phyloP scores from a whole-genome alignment of 92 coral and sea anemone species.

The Paramuricea clavata region DNA sequence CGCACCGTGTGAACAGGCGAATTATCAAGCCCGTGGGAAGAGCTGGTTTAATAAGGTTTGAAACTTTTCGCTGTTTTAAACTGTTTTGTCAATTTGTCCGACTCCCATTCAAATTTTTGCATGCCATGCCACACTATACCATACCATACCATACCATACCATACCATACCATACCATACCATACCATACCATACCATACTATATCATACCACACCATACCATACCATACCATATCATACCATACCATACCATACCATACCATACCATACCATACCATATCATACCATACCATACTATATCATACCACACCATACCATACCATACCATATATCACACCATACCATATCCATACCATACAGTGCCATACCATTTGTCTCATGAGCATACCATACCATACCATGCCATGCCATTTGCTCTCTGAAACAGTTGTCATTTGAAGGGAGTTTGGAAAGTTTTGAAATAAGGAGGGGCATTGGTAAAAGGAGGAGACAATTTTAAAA shows the following conservation, averaged over 20 bases:
- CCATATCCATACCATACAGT: neutral
- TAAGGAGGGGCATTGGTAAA: no score
- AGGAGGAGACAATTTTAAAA: no score
- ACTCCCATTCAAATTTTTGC: no score
- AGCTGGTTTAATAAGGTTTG: neutral
- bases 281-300: constrained; percentile 5
- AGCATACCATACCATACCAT: neutral
- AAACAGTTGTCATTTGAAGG: no score
- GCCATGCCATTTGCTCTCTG: neutral
- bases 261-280: constrained; percentile 19
- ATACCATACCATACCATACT: constrained; percentile 22
- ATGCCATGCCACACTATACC: neutral
- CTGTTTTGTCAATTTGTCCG: no score
- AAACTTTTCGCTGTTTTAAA: neutral
- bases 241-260: constrained; percentile 17
- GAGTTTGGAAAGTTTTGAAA: no score
- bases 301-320: constrained; percentile 3
- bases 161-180: constrained; percentile 18
- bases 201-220: constrained; percentile 1
- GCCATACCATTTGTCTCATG: neutral
- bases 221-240: constrained; percentile 19
- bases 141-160: constrained; percentile 20
- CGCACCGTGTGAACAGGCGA: neutral
- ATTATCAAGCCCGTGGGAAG: neutral
- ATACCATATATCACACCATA: neutral